A percentile compares a stretch with the other conserved stretches of the same genome.
These are phyloP conservation scores for Heteromyza rotundicornis DNA, from an alignment of 2,888 invertebrate genomes.

Conservation along the genomic window DNA sequence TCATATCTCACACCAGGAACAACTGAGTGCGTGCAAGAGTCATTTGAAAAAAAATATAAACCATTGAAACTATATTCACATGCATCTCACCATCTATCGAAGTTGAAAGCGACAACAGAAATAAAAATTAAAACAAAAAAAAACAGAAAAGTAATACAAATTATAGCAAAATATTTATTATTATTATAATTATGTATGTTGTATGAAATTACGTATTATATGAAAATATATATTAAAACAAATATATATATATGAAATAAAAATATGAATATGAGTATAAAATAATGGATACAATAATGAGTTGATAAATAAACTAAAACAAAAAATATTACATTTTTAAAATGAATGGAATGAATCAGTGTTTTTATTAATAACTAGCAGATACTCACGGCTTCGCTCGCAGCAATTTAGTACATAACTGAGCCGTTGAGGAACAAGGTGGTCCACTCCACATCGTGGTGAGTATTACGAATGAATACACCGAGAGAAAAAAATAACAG, in stretches of 20 bases:
- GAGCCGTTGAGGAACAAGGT: no score
- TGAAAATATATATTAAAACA: slow-evolving; percentile 15
- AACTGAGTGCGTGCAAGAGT: neutral
- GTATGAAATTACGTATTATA: slow-evolving; percentile 40
- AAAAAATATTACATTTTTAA: slow-evolving; percentile 27
- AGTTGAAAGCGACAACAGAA: slow-evolving; percentile 17
- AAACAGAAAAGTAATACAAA: slow-evolving; percentile 17
- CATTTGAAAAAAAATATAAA: slow-evolving; percentile 20
- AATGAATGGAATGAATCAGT: no score
- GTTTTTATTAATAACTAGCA: no score
- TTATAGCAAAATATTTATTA: slow-evolving; percentile 21
- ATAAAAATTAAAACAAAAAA: slow-evolving; percentile 16
- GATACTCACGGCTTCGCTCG: no score
- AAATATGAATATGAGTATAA: slow-evolving; percentile 18
- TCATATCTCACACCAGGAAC: no score
- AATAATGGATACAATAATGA: slow-evolving; percentile 31
- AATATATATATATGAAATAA: no score
- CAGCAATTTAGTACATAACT: no score
- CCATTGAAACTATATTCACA: slow-evolving; percentile 21
- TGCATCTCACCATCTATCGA: slow-evolving; percentile 24
- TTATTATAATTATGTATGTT: slow-evolving; percentile 43
- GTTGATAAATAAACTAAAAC: slow-evolving; percentile 28
- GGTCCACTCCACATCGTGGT: no score
- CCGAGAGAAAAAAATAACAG: no score
- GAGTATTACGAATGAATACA: no score